Percentiles rank a stretch among this genome's conserved stretches.
phyloP scores from a whole-genome alignment of 2,113 vertebrate species.

The Jaculus jaculus region DNA sequence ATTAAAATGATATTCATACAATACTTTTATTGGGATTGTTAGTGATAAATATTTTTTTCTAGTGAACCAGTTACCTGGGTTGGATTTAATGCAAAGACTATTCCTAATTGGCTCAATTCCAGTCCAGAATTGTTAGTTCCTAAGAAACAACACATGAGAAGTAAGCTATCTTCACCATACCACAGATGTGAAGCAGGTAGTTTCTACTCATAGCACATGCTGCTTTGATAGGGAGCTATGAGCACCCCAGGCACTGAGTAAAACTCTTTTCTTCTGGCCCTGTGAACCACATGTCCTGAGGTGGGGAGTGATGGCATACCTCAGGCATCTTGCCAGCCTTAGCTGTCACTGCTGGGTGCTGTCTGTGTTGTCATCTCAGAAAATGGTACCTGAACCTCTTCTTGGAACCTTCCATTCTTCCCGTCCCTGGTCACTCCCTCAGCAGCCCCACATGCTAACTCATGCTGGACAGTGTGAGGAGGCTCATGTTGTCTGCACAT shows the following conservation, averaged over 20 bases:
- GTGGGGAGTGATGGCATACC: not conserved
- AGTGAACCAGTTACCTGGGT: not conserved
- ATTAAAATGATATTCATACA: slow-evolving; percentile 37
- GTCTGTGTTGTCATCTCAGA: not conserved
- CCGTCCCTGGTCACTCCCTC: not conserved
- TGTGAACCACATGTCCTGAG: not conserved
- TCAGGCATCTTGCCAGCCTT: not conserved
- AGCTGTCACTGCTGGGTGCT: not conserved
- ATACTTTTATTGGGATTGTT: not conserved
- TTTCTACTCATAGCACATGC: accelerated
- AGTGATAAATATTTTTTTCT: not conserved
- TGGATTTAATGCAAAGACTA: not conserved
- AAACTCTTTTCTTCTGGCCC: accelerated
- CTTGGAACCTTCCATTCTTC: not conserved
- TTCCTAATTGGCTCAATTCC: not conserved
- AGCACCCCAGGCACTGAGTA: not conserved
- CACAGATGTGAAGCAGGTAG: not conserved
- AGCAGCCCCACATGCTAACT: not conserved
- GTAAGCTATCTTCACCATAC: not conserved
- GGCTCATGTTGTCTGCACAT: no score
- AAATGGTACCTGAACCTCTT: not conserved
- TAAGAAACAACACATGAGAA: not conserved
- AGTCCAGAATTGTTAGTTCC: slow-evolving; percentile 4
- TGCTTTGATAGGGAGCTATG: not conserved
- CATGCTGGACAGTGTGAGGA: no score